Evolutionary conservation across 2,888 invertebrate genomes (phyloP).

Genomic region (Marasmarcha lunaedactyla): DNA sequence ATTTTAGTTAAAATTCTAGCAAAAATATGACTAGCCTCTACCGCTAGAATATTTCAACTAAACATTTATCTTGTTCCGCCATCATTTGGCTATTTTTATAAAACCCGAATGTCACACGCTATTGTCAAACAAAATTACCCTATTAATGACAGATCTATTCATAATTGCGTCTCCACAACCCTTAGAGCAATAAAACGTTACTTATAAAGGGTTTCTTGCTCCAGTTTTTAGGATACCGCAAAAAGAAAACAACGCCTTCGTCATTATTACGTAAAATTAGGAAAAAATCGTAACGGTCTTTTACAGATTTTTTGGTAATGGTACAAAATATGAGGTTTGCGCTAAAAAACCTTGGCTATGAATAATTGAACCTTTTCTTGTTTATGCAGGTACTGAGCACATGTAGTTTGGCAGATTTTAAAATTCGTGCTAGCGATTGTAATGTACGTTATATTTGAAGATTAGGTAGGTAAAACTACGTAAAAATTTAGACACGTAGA

Average conservation of each 20-base stretch:
- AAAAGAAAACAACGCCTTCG: constrained; percentile 45
- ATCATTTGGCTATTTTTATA: constrained; percentile 42
- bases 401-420: no score
- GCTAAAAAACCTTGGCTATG: constrained; percentile 16
- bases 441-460: no score
- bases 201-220: constrained; percentile 45
- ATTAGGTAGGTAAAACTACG: no score
- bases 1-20: no score
- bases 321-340: constrained; percentile 3
- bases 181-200: constrained; percentile 38
- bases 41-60: background rate
- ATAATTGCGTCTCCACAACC: constrained; percentile 26
- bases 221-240: constrained; percentile 57
- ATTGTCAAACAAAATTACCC: constrained; percentile 52
- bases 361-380: constrained; percentile 4
- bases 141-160: constrained; percentile 29
- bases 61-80: no score
- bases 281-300: constrained; percentile 17
- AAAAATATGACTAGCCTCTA: no score
- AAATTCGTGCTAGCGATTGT: no score
- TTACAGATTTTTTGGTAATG: no score
- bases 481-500: no score
- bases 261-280: constrained; percentile 24
- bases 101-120: constrained; percentile 39
- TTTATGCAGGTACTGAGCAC: no score